Conservation (phyloP, 2,113 vertebrate genomes). For the Phocoena sinus region DNA sequence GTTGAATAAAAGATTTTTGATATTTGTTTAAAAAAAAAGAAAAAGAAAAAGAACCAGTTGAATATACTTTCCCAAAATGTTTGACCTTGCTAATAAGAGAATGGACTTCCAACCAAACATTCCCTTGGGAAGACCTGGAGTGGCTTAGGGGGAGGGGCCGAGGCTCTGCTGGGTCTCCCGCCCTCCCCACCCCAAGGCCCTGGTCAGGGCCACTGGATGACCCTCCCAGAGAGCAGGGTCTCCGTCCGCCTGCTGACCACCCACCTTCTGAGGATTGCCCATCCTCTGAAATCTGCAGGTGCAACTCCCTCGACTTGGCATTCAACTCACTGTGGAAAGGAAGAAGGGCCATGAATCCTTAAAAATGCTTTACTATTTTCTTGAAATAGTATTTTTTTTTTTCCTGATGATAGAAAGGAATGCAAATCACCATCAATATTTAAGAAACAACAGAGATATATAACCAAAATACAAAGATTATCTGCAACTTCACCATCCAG, state of each 20-base stretch:
- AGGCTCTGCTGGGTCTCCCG: accelerated
- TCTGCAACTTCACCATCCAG: not conserved
- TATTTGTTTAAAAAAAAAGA: not conserved
- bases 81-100: not conserved
- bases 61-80: not conserved
- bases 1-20: not conserved
- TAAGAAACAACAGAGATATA: not conserved
- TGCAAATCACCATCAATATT: not conserved
- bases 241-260: constrained; percentile 52
- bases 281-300: constrained; percentile 86
- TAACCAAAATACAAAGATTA: not conserved
- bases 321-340: constrained; percentile 89
- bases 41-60: not conserved
- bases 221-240: not conserved
- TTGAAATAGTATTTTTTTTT: not conserved
- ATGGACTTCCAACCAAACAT: not conserved
- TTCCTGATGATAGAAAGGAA: not conserved
- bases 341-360: constrained; percentile 25
- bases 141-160: accelerated
- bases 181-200: no score
- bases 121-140: not conserved
- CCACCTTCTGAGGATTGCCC: constrained; percentile 83
- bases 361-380: not conserved
- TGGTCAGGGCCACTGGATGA: accelerated
- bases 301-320: constrained; percentile 92